Conservation (phyloP, 2,888 invertebrate genomes). For the Gandaritis pyraliata region DNA sequence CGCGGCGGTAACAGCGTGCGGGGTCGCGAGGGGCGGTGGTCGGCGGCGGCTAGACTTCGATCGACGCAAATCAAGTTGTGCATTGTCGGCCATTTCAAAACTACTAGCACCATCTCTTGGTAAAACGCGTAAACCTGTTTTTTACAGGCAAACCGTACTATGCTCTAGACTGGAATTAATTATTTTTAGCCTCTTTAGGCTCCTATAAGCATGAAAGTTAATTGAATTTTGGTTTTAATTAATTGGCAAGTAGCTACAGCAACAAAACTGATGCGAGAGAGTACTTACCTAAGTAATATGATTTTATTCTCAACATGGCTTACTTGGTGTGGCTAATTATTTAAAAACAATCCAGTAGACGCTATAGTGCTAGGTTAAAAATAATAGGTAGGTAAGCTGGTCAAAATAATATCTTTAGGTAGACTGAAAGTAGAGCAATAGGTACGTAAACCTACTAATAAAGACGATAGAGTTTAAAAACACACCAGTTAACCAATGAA, state of each 20-base stretch:
- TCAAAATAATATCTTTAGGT: neutral
- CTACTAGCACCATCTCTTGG: slow-evolving; percentile 60
- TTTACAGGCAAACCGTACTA: slow-evolving; percentile 4
- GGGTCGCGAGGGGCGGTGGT: slow-evolving; percentile 10
- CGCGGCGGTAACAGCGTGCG: slow-evolving; percentile 1
- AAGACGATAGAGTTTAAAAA: neutral
- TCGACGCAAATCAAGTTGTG: slow-evolving; percentile 21
- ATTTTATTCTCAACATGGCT: neutral
- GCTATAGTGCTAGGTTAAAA: neutral
- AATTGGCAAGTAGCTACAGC: neutral
- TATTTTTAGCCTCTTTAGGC: slow-evolving; percentile 11
- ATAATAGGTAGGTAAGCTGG: neutral
- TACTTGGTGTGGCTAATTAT: neutral
- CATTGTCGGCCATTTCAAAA: slow-evolving; percentile 21
- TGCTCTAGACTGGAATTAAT: slow-evolving; percentile 8
- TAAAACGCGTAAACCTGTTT: neutral
- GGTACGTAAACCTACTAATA: no score
- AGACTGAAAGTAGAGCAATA: neutral
- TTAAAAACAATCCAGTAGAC: neutral
- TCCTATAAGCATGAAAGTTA: slow-evolving; percentile 6
- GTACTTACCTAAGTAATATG: neutral
- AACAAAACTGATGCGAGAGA: neutral
- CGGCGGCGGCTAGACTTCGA: slow-evolving; percentile 26
- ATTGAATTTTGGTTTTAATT: slow-evolving; percentile 9
- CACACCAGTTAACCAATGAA: slow-evolving; percentile 18